Conservation (phyloP, 2,797 vertebrate genomes). For the Paramormyrops hopkinsi region DNA sequence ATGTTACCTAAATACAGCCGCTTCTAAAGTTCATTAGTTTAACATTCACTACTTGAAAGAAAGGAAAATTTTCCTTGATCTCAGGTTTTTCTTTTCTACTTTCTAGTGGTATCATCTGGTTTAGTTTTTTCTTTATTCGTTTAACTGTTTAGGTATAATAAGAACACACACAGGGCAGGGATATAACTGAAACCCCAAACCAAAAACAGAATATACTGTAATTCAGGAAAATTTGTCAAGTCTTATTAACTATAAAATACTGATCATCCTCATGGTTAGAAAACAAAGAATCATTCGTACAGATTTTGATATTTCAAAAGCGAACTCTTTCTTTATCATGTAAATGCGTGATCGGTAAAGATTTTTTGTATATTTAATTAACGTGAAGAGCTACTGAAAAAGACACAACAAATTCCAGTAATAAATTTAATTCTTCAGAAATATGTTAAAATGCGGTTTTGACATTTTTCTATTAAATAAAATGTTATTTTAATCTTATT, state of each 20-base stretch:
- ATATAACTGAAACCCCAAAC: background rate
- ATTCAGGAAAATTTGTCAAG: background rate
- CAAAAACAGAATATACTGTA: background rate
- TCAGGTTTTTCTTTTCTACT: background rate
- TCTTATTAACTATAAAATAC: background rate
- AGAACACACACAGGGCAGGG: background rate
- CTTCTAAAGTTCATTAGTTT: background rate
- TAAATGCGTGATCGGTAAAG: background rate
- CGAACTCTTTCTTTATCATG: background rate
- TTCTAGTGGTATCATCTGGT: background rate
- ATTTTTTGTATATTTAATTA: background rate
- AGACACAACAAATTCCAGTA: background rate
- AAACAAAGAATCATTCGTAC: background rate
- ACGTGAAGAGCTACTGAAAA: background rate
- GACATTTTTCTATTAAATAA: background rate
- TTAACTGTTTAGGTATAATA: background rate
- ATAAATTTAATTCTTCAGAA: background rate
- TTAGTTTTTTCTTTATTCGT: background rate
- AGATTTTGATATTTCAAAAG: background rate
- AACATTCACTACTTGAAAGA: conserved; percentile 2
- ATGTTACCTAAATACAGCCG: background rate
- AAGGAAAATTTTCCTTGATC: background rate
- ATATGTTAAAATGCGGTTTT: background rate
- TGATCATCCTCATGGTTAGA: background rate
- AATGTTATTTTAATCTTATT: background rate